These are phyloP conservation scores for Poliocrania exsul DNA, from an alignment of 2,797 vertebrate species.

Conservation along the genomic window DNA sequence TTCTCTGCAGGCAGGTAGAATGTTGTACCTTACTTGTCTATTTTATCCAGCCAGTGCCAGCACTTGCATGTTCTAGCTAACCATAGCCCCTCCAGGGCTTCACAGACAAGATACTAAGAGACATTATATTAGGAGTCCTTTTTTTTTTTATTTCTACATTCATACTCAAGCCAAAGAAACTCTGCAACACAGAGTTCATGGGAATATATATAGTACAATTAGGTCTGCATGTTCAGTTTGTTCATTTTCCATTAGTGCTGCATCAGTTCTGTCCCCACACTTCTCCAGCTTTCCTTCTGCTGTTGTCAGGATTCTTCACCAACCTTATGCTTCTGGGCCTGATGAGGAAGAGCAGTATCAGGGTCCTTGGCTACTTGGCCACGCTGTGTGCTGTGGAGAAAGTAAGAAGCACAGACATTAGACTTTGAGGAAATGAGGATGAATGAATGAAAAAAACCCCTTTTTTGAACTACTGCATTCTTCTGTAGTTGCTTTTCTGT, in stretches of 20 bases:
- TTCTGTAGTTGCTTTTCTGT: background rate
- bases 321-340: background rate
- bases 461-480: background rate
- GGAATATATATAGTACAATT: background rate
- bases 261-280: background rate
- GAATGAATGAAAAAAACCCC: background rate
- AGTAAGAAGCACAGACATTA: background rate
- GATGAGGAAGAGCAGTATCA: background rate
- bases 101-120: background rate
- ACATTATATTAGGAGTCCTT: background rate
- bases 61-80: background rate
- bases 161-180: background rate
- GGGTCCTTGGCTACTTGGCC: background rate
- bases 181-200: background rate
- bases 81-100: background rate
- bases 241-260: background rate
- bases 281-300: background rate
- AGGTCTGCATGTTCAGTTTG: background rate
- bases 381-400: background rate
- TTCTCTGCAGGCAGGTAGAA: background rate
- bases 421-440: background rate
- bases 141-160: background rate
- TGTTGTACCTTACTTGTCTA: background rate
- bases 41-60: background rate
- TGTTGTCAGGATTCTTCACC: background rate